Evolutionary conservation across 1,140 invertebrate species (phyloP), one percentile per base, ranked within the genome.

Genomic region (Nasonia vitripennis): DNA sequence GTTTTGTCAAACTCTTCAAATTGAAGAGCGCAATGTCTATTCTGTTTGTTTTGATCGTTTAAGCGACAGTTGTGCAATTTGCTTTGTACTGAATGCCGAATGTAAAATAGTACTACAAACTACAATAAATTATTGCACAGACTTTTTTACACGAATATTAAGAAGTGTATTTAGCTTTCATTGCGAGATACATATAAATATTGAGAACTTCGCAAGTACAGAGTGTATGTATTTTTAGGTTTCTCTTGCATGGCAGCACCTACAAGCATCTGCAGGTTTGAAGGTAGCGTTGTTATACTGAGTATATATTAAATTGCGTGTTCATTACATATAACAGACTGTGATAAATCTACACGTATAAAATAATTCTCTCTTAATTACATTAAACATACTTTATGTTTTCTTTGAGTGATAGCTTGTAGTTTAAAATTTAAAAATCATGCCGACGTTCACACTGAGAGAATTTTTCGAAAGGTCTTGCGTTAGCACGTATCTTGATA

Each of bases 81-180:
- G 5, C 34, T 37, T 37, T 37, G 34, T 37, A 37, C 34, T 37
- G 34, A 37, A 37, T 37, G 5, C 34, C 34, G 5, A 37, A 37
- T 37, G 4, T 37, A 37, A 37, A 37, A 37, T 4, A 37, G 34
- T 37, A 37, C 34, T 37, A 37, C 27, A 37, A 37, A 6, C 3
- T 37, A 37, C 34, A 37, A 37, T 62, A 41, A 74, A 67, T 68
- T 27, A 68, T 74, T 41, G 77, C 51, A 85, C 78, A 14, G 68
- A 45, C 27, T 71, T 85, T 81, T 81, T 81, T 68, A 80, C 78
- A 85, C 70, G n/a, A 75, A 84, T 31, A 27, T 27, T 27, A 68
- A 20, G 12, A 41, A 34, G 37, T 84, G 23, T 84, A 79, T 12
- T 55, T 84, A 73, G 74, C 71, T 84, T 10, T 68, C 37, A n/a